Evolutionary conservation across 2,797 vertebrate genomes (phyloP), one percentile per base, ranked within the genome.

Genomic region (Scolopax bukidnonensis): DNA sequence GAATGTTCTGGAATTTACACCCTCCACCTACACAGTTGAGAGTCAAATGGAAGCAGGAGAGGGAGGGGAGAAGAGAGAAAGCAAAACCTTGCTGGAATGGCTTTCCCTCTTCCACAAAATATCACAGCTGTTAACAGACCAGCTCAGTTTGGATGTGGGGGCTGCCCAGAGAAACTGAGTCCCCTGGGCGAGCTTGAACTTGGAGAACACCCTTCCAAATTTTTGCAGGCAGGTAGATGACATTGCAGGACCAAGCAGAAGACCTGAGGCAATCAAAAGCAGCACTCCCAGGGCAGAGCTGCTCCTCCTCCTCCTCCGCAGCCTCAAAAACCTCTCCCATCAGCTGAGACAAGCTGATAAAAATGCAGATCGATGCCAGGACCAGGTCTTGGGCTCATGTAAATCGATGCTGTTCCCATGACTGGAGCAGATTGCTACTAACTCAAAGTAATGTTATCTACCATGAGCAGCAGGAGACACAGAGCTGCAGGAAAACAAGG

Each of bases 331-430:
- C 67, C 18, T 40, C 85, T 87, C 90, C 57, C 3, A 8, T 36
- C 38, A 30, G 87, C 87, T 13, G 78, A 69, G 88, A 87, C 19
- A 79, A 83, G 93, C 93, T 90, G 93, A 91, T 96, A 88, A 91
- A 94, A 94, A 95, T 86, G 83, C 96, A 70, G 96, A 94, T 95
- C 48, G 53, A 94, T 96, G 2, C 36, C 88, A 30, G 69, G 93
- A 77, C 80, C 80, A 9, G 82, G 79, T 40, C 92, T 67, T 38
- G 79, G 16, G 95, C 87, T 76, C 20, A 1, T 41, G 68, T 54
- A 47, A 80, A 91, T 93, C 90, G 43, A 94, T 95, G 95, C 83
- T n/a, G 38, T 10, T 93, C 79, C 80, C 33, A 0, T 9, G 89
- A 59, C 76, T 63, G 67, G 89, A 92, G 86, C 89, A 82, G 89